These are phyloP conservation scores for Apteryx mantelli DNA, from an alignment of 2,113 vertebrate species.

Conservation along the genomic window DNA sequence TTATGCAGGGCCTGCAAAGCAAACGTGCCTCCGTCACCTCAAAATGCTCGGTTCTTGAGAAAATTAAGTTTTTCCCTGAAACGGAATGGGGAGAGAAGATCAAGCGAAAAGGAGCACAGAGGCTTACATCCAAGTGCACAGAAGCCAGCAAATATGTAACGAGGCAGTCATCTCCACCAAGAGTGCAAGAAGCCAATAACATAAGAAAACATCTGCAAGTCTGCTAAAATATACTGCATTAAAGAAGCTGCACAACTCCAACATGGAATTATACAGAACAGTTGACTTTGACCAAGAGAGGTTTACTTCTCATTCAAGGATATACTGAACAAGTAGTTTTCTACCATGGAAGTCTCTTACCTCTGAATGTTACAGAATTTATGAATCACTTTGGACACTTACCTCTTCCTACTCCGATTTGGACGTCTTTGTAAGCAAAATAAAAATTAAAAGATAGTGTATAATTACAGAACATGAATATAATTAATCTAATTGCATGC, in stretches of 20 bases:
- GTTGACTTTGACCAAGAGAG: neutral
- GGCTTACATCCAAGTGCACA: neutral
- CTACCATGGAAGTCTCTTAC: neutral
- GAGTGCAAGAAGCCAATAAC: neutral
- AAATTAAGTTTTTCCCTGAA: neutral
- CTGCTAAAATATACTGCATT: neutral
- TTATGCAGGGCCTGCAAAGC: neutral
- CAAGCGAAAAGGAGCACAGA: neutral
- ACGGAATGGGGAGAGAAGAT: constrained; percentile 26
- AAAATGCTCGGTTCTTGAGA: neutral
- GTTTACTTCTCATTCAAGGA: neutral
- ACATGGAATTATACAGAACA: neutral
- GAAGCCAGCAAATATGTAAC: neutral
- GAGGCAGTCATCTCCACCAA: neutral
- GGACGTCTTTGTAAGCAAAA: neutral
- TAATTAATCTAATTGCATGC: neutral
- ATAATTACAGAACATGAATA: neutral
- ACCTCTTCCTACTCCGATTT: neutral
- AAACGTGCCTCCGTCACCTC: neutral
- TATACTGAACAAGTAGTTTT: neutral
- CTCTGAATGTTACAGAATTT: neutral
- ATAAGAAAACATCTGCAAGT: neutral
- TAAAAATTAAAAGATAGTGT: neutral
- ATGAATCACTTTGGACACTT: neutral
- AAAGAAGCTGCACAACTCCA: neutral